These are phyloP conservation scores for Solen grandis DNA, from an alignment of 1,140 invertebrate species.

Conservation along the genomic window DNA sequence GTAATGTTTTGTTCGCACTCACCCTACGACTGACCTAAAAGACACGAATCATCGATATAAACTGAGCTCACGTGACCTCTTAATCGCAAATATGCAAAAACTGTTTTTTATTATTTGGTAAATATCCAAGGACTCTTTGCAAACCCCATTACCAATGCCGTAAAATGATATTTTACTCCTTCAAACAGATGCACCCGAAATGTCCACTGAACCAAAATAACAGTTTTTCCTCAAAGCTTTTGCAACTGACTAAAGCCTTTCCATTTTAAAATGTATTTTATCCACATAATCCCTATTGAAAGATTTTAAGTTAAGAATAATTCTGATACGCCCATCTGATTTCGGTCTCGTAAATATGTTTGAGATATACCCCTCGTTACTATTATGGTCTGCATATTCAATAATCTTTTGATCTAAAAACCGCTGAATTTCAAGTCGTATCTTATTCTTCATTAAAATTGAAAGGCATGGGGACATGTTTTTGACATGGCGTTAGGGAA, in stretches of 20 bases:
- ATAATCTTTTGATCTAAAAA: too few species aligned
- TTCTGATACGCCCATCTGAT: conserved; percentile 16
- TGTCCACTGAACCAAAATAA: conserved; percentile 38
- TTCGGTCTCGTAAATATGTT: conserved; percentile 49
- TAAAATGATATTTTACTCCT: conserved; percentile 32
- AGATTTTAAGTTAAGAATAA: conserved; percentile 17
- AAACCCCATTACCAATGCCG: conserved; percentile 30
- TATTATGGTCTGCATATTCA: background rate
- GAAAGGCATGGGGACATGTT: conserved; percentile 1
- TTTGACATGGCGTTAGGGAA: background rate
- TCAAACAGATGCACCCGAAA: conserved; percentile 10
- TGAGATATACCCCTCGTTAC: conserved; percentile 8
- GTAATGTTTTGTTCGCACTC: background rate
- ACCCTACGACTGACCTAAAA: background rate
- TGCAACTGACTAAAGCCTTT: background rate
- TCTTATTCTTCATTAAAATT: conserved; percentile 30
- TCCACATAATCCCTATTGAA: background rate
- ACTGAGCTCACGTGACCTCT: conserved; percentile 7
- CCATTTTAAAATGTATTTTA: conserved; percentile 8
- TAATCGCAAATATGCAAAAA: conserved; percentile 10
- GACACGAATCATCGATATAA: conserved; percentile 30
- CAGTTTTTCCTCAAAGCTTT: conserved; percentile 14
- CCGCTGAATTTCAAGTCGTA: background rate
- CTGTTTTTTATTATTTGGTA: conserved; percentile 19
- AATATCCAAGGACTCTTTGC: background rate